Base-by-base conservation (phyloP, 2,113 vertebrate genomes). In the Hippocampus guttulatus region DNA sequence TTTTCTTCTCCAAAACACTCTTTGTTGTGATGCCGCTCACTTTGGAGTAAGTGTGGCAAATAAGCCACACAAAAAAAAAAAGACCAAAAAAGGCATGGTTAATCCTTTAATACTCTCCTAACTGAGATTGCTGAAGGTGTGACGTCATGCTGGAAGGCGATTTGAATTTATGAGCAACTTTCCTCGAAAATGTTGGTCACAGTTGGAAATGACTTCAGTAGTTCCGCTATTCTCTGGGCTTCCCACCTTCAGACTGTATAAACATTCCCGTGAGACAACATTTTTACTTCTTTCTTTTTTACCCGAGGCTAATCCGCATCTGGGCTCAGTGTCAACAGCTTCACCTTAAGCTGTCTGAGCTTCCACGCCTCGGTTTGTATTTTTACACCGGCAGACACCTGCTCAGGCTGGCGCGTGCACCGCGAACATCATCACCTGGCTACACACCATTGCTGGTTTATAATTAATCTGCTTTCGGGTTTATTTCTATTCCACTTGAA, bases 351-450 rank as follows among this genome's bases (percentile, higher is more conserved):
- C 75, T 47, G 55, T 57, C 47, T 78, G 73, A 81, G 69, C 73
- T 45, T 61, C 66, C 51, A 55, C 69, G 72, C 66, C 27, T 78
- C 33, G n/a, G 33, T 79, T 85, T 83, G 69, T 51, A 82, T 47
- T 65, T 47, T 65, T 65, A 65, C 43, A 65, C 41, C 41, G 23
- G 23, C 68, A n/a, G 25, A 49, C 84, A 89, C 85, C 84, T 87
- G 80, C 75, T 85, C 74, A 23, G 51, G 23, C 71, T 70, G 75
- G 71, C 81, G 75, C 81, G 84, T 88, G 83, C 63, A 66, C 41
- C 49, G 69, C 18, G 23, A 52, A 51, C 27, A 9, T 25, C 51
- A 62, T 58, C 71, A 62, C 68, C 23, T 49, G 43, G 41, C 68
- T 38, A 23, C n/a, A 3, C 0, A 0, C 57, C 21, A 69, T 58